Base-by-base conservation (phyloP, 2,888 invertebrate species). In the Gortyna flavago region DNA sequence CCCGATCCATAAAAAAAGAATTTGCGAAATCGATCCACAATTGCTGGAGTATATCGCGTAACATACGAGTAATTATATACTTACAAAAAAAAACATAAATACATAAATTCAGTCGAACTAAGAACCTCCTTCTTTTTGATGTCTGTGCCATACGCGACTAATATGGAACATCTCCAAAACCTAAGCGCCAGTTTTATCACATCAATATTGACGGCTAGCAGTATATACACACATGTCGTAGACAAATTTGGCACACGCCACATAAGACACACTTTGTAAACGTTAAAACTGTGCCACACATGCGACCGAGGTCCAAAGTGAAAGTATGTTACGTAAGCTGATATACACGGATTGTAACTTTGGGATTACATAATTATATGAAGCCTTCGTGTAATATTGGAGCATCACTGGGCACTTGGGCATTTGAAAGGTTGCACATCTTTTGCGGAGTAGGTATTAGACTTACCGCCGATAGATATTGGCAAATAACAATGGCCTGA, bases 221-320 rank as follows among this genome's bases (percentile, higher is more conserved):
- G 44, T 54, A 51, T 2, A 25, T n/a, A 32, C 21, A 61, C 38
- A 38, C 41, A 69, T 67, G 81, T 86, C 83, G 57, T 77, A 83
- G 77, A 71, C 38, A 81, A 62, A 71, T 82, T 84, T 84, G 75
- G 87, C 85, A 84, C 85, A 72, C 13, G 48, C 16, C 62, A 85
- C 35, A 13, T 70, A 67, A 13, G 75, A n/a, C 67, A 70, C 64
- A 71, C 59, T 79, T 68, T 38, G 67, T 87, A 71, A 68, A 75
- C 75, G 65, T 64, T 57, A 41, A 68, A 84, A 86, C 70, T 48
- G 75, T 84, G 84, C 80, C 84, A 84, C 71, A 87, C 84, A 87
- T 71, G 85, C 71, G 87, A 72, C 41, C 73, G 66, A 75, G 87
- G 80, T 67, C 67, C 59, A 48, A 87, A 84, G 87, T 75, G 84